Conservation (phyloP, 2,113 vertebrate genomes). For the Tamias sibiricus region DNA sequence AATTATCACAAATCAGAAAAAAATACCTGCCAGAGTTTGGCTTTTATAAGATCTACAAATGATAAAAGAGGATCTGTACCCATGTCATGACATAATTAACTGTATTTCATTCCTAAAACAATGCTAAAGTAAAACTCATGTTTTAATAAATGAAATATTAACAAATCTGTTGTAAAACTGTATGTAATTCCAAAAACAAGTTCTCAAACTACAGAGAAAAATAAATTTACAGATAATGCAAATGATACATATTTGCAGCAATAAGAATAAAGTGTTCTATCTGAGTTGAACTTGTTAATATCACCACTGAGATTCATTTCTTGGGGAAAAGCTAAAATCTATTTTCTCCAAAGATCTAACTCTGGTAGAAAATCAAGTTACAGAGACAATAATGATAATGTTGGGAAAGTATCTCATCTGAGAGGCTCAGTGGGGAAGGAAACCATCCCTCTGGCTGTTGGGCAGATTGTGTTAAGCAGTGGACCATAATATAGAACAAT, state of each 20-base stretch:
- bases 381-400: conserved; percentile 24
- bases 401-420: conserved; percentile 24
- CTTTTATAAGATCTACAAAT: not conserved
- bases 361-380: conserved; percentile 24
- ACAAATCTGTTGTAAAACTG: not conserved
- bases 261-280: not conserved
- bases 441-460: conserved; percentile 43
- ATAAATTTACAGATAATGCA: not conserved
- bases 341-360: conserved; percentile 30
- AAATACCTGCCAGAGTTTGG: not conserved
- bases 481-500: conserved; percentile 41
- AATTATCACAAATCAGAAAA: conserved; percentile 23
- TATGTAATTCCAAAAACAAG: not conserved
- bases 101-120: not conserved
- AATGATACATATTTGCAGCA: not conserved
- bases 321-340: not conserved
- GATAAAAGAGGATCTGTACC: not conserved
- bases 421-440: not conserved
- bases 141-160: conserved; percentile 36
- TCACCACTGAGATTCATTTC: conserved; percentile 37
- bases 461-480: conserved; percentile 42
- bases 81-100: not conserved
- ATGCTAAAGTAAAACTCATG: conserved; percentile 27
- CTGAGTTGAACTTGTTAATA: conserved; percentile 38
- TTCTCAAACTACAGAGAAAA: conserved; percentile 2